Conservation (phyloP, 2,888 invertebrate species). For the Machimus rusticus region DNA sequence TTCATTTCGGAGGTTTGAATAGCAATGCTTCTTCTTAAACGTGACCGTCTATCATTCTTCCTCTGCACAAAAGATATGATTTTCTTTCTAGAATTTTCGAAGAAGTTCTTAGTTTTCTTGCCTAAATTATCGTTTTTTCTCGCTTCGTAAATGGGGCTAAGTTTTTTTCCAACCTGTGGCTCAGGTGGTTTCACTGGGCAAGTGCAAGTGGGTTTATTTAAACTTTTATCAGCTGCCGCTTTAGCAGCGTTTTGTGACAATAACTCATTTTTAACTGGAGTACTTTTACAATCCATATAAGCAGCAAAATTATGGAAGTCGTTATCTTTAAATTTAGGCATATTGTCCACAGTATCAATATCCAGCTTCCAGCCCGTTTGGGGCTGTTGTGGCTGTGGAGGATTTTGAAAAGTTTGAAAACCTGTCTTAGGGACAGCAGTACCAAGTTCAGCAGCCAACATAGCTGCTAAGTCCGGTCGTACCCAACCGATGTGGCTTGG, state of each 20-base stretch:
- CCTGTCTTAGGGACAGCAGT: constrained; percentile 50
- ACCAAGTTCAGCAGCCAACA: constrained; percentile 46
- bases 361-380: constrained; percentile 56
- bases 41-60: constrained; percentile 52
- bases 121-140: constrained; percentile 49
- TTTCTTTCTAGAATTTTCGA: constrained; percentile 57
- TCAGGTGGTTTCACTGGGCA: neutral
- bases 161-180: neutral
- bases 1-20: constrained; percentile 54
- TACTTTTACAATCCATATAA: constrained; percentile 58
- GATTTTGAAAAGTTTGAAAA: constrained; percentile 43
- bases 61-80: constrained; percentile 57
- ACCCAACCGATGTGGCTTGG: constrained; percentile 44
- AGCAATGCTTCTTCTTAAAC: constrained; percentile 52
- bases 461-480: constrained; percentile 40
- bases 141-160: constrained; percentile 3
- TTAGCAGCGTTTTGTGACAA: constrained; percentile 49
- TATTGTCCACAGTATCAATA: constrained; percentile 59
- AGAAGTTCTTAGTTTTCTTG: constrained; percentile 51
- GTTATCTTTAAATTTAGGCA: constrained; percentile 13
- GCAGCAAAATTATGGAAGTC: constrained; percentile 56
- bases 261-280: constrained; percentile 56
- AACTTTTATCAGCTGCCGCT: neutral
- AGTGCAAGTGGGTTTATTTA: neutral
- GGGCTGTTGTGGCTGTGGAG: constrained; percentile 44